A percentile compares a stretch with the other conserved stretches of the same genome.
These are phyloP conservation scores for Dermatemys mawii DNA, from an alignment of 2,113 vertebrate species.

Conservation along the genomic window DNA sequence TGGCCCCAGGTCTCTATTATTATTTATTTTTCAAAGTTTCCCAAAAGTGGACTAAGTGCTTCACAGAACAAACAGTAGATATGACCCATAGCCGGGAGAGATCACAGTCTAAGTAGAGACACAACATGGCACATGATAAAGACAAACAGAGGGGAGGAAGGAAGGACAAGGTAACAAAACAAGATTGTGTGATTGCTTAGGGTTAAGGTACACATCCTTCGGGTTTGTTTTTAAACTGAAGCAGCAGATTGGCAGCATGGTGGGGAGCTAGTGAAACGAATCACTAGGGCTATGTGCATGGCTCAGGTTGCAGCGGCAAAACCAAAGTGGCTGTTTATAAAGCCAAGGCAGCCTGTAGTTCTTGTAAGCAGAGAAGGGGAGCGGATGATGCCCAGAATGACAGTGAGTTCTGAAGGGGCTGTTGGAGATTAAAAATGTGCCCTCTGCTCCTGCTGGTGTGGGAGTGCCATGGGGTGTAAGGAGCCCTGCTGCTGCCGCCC, in stretches of 20 bases:
- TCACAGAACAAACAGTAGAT: not conserved
- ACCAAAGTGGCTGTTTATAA: not conserved
- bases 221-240: not conserved
- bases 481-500: not conserved
- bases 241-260: not conserved
- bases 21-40: not conserved
- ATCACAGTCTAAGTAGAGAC: not conserved
- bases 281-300: not conserved
- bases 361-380: not conserved
- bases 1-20: not conserved
- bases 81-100: not conserved
- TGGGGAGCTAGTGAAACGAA: not conserved
- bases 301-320: not conserved
- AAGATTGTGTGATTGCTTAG: not conserved
- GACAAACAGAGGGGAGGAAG: not conserved
- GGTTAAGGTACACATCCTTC: fast-evolving
- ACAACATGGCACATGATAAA: not conserved
- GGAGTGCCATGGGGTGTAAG: not conserved
- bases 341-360: not conserved
- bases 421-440: not conserved
- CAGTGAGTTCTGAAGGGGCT: not conserved
- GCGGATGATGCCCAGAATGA: not conserved
- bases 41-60: not conserved
- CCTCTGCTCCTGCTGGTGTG: not conserved
- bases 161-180: not conserved